Base-by-base conservation (phyloP, 2,797 vertebrate species). In the Masticophis lateralis region DNA sequence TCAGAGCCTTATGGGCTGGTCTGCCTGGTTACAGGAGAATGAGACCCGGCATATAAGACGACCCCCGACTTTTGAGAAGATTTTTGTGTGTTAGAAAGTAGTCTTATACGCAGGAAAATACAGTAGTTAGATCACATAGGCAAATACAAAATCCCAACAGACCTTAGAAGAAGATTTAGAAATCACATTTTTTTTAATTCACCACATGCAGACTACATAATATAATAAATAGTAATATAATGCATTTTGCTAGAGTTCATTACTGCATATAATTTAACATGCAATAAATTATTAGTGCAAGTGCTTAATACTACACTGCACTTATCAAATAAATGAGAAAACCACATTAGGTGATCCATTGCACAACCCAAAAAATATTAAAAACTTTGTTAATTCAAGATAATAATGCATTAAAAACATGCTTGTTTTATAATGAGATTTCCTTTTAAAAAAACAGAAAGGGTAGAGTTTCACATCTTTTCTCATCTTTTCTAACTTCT, bases 291-390 rank as follows among this genome's bases (percentile, higher is more conserved):
- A 92, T 95, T 94, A 92, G 94, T 95, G 96, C 93, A 95, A 94
- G 95, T 95, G 96, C 94, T 93, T 95, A 93, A 96, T 93, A 90
- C 59, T 93, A 95, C 95, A 95, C 96, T 93, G 92, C 60, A 66
- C 91, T 96, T 94, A 93, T 89, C 53, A 95, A 95, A 96, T 0
- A 18, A 95, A 90, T 83, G 89, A 95, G 93, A 28, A 94, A 92
- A 92, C 63, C 53, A 94, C 79, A 94, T 94, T 88, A 90, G 86
- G 22, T 22, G n/a, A 95, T 61, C 22, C 79, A 93, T 92, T 95
- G 51, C 25, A 51, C 51, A 51, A 51, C 83, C 27, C 0, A 61
- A 61, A 86, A 9, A 22, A 9, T 37, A 43, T 37, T 86, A 91
- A 93, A 91, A 91, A 25, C 43, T 10, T 51, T 61, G 87, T 32